Evolutionary conservation across 2,888 invertebrate genomes (phyloP).

Genomic region (Venusia cambrica): DNA sequence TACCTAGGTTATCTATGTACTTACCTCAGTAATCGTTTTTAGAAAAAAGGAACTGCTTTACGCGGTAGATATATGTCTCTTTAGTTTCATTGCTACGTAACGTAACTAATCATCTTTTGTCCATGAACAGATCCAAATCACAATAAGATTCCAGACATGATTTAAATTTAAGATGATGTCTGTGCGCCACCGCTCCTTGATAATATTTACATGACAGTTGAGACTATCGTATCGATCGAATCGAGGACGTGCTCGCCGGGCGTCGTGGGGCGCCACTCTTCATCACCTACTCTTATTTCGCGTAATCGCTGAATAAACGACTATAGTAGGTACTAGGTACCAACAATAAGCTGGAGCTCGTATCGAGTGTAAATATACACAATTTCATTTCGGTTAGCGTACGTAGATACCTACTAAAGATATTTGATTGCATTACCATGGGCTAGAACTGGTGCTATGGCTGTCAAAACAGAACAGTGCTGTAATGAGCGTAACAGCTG

Average conservation of each 20-base stretch:
- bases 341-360: conserved; percentile 10
- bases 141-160: conserved; percentile 4
- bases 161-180: conserved; percentile 12
- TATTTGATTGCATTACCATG: conserved; percentile 44
- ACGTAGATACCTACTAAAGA: neutral
- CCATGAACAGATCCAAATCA: conserved; percentile 1
- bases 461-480: conserved; percentile 46
- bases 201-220: conserved; percentile 33
- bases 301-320: conserved; percentile 42
- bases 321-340: conserved; percentile 31
- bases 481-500: conserved; percentile 67
- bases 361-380: conserved; percentile 1
- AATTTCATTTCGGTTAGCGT: neutral
- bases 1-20: no score
- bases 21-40: no score
- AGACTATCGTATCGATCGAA: no score
- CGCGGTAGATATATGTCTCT: no score
- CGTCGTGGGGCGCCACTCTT: conserved; percentile 43
- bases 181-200: conserved; percentile 8
- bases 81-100: no score
- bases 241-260: conserved; percentile 35
- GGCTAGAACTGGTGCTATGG: conserved; percentile 33
- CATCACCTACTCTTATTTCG: conserved; percentile 44
- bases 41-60: no score
- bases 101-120: no score